Base-by-base conservation (phyloP, 2,113 vertebrate genomes). In the Xenopus borealis region DNA sequence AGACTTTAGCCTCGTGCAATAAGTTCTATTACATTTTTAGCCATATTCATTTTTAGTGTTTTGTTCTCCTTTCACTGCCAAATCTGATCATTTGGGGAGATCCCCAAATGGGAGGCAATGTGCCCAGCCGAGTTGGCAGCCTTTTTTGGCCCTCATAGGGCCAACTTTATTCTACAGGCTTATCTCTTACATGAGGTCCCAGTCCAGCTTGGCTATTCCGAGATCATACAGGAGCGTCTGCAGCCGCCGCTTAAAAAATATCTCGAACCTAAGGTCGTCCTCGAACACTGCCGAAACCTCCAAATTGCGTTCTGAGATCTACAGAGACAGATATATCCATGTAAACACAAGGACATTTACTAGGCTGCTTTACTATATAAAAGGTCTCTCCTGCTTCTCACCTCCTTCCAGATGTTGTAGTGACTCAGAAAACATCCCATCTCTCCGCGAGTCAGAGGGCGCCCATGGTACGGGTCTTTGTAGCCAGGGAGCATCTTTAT, bases 361-460 rank as follows among this genome's bases (percentile, higher is more conserved):
- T 4, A 50, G 47, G 47, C 47, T 16, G 53, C 23, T 27, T 27
- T 27, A 27, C 33, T 2, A 40, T 40, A 40, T 17, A 2, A 55
- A 55, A n/a, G 3, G 12, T n/a, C 1, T n/a, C 8, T 8, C 10
- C 50, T 33, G 7, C 12, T 18, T 2, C 78, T 80, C 69, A 98
- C 96, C 94, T 95, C 93, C 82, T 94, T 91, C 96, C 96, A 98
- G 85, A 96, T 83, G 20, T 89, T 90, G 74, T 93, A 92, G 85
- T 98, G 96, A 46, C 95, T 97, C 45, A 97, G 94, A 82, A 97
- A 97, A 81, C 95, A 98, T 18, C 96, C 96, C 72, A 96, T 84
- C 80, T 98, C 95, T 33, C 96, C 96, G 66, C 91, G 94, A 30
- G 95, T 96, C 16, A 97, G 88, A 0, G 95, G 94, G 7, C 96